Evolutionary conservation across 1,140 invertebrate genomes (phyloP), one percentile per base, ranked within the genome.

Genomic region (Caenorhabditis tropicalis): DNA sequence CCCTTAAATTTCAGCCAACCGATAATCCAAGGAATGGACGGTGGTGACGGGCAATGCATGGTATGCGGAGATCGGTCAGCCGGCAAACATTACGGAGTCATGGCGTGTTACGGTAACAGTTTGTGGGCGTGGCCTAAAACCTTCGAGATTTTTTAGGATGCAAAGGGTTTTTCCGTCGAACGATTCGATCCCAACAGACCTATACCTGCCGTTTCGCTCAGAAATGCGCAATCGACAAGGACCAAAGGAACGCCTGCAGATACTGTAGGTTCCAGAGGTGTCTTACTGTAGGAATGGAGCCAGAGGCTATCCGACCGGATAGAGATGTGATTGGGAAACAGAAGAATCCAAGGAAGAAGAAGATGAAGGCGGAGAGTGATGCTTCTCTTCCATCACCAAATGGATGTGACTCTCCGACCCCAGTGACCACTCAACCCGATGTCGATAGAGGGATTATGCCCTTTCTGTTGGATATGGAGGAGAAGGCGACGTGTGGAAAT

Each of bases 11-110:
- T 43, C 65, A 74, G 65, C 27, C 65, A 74, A 74, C 65, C 33
- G 19, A 36, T 43, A 12, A 74, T 74, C n/a, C 36, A 21, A 46
- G 81, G 46, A 39, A 82, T 85, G 60, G 84, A 85, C 43, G 36
- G 39, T 15, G 80, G 79, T 24, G 87, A 87, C 36, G 88, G 88
- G 9, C 87, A 88, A 15, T 93, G 92, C 89, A 88, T 92, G 82
- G 92, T 93, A n/a, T 93, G 92, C 88, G 92, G 92, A 3, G 92
- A 93, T 87, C 92, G 92, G 85, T 92, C 92, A 3, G 93, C 92
- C 29, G 92, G 92, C 15, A 92, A 93, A 49, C 92, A 93, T 82
- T 93, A 93, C 89, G 92, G 92, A 29, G 92, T 93, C 7, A 89
- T 93, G 82, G 92, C 92, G 6, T 93, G 92, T 88, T 92, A 93